Evolutionary conservation across 30 jellyfish, hydroid and myxozoan genomes (phyloP).

Genomic region (Calvadosia cruxmelitensis): DNA sequence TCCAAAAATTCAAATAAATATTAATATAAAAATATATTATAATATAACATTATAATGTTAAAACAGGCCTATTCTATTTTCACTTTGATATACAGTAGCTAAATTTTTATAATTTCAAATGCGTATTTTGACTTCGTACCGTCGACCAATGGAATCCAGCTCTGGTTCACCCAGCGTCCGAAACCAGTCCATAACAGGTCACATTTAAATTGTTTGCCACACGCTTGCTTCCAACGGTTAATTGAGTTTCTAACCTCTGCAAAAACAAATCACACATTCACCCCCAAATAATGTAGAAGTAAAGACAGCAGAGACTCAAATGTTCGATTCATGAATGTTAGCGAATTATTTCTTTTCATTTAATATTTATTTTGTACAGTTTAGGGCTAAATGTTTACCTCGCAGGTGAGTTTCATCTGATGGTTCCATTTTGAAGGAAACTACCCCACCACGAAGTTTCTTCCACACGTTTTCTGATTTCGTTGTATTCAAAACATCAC

Average conservation of each 20-base stretch:
- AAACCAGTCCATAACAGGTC: conserved; percentile 89
- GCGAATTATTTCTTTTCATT: too few relatives aligned
- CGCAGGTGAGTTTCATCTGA: conserved; percentile 25
- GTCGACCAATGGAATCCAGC: conserved; percentile 86
- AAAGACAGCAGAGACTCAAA: too few relatives aligned
- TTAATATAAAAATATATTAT: too few relatives aligned
- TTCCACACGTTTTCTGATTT: conserved; percentile 54
- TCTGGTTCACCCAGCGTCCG: conserved; percentile 90
- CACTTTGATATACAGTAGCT: too few relatives aligned
- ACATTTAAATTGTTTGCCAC: conserved; percentile 86
- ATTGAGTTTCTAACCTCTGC: conserved; percentile 52
- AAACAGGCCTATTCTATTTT: too few relatives aligned
- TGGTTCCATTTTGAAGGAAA: conserved; percentile 77
- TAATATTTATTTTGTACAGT: too few relatives aligned
- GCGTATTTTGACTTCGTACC: conserved; percentile 25
- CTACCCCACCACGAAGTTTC: conserved; percentile 94
- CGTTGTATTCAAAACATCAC: background rate
- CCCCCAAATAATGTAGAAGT: background rate
- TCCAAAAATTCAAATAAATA: too few relatives aligned
- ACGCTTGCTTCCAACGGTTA: conserved; percentile 72
- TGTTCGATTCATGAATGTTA: too few relatives aligned
- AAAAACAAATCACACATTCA: conserved; percentile 1
- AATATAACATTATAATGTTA: too few relatives aligned
- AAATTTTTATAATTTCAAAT: too few relatives aligned
- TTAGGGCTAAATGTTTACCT: too few relatives aligned